These are phyloP conservation scores for Agrenia bidenticulata DNA, from an alignment of 2,888 invertebrate genomes.

Conservation along the genomic window DNA sequence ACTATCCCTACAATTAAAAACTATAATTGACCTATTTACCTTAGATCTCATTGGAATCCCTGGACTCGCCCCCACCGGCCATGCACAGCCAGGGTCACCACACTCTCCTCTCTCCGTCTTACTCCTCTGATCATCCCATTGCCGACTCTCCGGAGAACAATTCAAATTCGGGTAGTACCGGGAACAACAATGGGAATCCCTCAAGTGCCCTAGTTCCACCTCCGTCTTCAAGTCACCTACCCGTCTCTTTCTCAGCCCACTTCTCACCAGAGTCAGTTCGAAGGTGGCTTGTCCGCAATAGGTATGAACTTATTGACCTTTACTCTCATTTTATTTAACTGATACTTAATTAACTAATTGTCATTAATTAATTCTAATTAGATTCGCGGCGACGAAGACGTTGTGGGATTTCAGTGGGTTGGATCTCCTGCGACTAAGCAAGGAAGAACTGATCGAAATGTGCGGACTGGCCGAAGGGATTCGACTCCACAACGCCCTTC, in stretches of 20 bases:
- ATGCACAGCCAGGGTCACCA: slow-evolving; percentile 44
- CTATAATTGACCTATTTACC: slow-evolving; percentile 24
- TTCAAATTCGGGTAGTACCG: slow-evolving; percentile 35
- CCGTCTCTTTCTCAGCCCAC: slow-evolving; percentile 45
- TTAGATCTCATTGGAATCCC: slow-evolving; percentile 65
- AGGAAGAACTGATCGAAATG: slow-evolving; percentile 90
- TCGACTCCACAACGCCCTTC: slow-evolving; percentile 84
- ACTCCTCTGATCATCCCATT: slow-evolving; percentile 50
- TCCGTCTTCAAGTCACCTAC: slow-evolving; percentile 6
- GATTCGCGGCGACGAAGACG: slow-evolving; percentile 50
- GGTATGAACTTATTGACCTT: slow-evolving; percentile 41
- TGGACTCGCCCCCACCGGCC: slow-evolving; percentile 59
- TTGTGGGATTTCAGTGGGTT: slow-evolving; percentile 71
- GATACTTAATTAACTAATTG: neutral
- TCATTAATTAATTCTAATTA: slow-evolving; percentile 15
- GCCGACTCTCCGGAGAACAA: slow-evolving; percentile 51
- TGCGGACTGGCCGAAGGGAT: slow-evolving; percentile 94
- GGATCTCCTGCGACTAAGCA: slow-evolving; percentile 82
- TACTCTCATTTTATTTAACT: neutral
- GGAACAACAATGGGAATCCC: slow-evolving; percentile 19
- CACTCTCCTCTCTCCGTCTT: slow-evolving; percentile 46
- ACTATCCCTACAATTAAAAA: neutral
- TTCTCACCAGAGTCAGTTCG: slow-evolving; percentile 51
- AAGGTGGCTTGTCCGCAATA: slow-evolving; percentile 49
- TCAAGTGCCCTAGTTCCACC: slow-evolving; percentile 10